Conservation (phyloP, 2,113 vertebrate genomes). For the Phoxinus phoxinus region DNA sequence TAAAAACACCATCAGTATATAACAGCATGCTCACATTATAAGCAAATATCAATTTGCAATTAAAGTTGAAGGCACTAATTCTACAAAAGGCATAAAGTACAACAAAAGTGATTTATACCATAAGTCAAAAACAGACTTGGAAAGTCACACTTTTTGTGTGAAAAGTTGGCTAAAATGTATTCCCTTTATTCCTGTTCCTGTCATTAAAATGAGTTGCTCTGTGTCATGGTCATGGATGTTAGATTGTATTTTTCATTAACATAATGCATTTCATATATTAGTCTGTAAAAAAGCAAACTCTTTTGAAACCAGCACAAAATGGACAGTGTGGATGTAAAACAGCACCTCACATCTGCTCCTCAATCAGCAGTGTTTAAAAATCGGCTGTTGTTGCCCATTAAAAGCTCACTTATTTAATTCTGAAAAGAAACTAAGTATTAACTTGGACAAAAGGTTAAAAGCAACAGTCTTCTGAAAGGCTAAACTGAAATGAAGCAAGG, state of each 20-base stretch:
- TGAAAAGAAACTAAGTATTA: background rate
- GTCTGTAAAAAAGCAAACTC: background rate
- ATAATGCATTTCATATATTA: background rate
- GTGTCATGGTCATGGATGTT: background rate
- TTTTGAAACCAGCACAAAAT: background rate
- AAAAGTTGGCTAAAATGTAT: background rate
- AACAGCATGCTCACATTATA: background rate
- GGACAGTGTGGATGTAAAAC: slow-evolving; percentile 8
- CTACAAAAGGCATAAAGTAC: background rate
- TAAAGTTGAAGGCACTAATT: background rate
- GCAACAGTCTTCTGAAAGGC: background rate
- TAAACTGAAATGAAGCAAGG: background rate
- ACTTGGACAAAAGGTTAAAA: background rate
- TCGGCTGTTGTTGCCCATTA: background rate
- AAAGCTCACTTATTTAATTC: background rate
- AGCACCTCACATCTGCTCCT: background rate
- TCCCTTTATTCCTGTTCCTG: background rate
- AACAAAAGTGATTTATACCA: background rate
- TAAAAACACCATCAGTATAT: background rate
- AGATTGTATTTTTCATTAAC: background rate
- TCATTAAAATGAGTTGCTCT: background rate
- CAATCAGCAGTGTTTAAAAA: background rate
- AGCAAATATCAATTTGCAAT: background rate
- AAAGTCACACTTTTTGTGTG: background rate
- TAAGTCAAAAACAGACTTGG: background rate